These are phyloP conservation scores for Teleopsis dalmanni DNA, from an alignment of 1,140 invertebrate species.

Conservation along the genomic window DNA sequence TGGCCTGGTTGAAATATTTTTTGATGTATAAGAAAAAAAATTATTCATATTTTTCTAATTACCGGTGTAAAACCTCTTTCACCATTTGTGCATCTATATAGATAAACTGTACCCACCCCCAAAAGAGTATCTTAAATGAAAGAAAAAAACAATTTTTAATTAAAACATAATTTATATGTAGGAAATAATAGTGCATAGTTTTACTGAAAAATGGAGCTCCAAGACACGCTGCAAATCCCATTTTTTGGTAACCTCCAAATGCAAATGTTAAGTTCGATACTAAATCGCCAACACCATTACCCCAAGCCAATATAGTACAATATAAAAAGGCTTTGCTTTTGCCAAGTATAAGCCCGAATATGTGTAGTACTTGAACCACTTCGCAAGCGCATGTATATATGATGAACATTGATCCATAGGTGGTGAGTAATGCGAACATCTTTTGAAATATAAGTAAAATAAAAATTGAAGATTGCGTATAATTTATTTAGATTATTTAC, in stretches of 20 bases:
- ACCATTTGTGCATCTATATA: slow-evolving; percentile 3
- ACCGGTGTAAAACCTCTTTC: slow-evolving; percentile 2
- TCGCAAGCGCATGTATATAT: slow-evolving; percentile 13
- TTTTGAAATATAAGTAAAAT: too few species aligned
- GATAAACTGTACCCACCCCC: slow-evolving; percentile 2
- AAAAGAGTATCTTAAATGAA: slow-evolving; percentile 6
- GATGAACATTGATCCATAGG: slow-evolving; percentile 10
- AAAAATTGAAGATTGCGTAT: too few species aligned
- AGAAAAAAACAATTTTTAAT: not conserved
- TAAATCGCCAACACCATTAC: slow-evolving; percentile 16
- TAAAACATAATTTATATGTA: not conserved
- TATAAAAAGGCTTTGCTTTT: slow-evolving; percentile 15
- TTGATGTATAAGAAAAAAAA: not conserved
- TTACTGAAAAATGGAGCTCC: slow-evolving; percentile 20
- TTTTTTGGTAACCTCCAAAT: slow-evolving; percentile 15
- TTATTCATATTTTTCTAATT: not conserved
- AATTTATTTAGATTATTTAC: too few species aligned
- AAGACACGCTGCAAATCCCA: slow-evolving; percentile 18
- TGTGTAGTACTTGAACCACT: slow-evolving; percentile 10
- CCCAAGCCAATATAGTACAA: slow-evolving; percentile 15
- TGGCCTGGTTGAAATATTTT: slow-evolving; percentile 6
- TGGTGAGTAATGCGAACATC: slow-evolving; percentile 5
- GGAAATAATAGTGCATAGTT: not conserved
- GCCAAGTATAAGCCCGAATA: slow-evolving; percentile 11
- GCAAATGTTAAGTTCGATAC: slow-evolving; percentile 13